Base-by-base conservation (phyloP, 2,113 vertebrate genomes). In the Labeo catla region DNA sequence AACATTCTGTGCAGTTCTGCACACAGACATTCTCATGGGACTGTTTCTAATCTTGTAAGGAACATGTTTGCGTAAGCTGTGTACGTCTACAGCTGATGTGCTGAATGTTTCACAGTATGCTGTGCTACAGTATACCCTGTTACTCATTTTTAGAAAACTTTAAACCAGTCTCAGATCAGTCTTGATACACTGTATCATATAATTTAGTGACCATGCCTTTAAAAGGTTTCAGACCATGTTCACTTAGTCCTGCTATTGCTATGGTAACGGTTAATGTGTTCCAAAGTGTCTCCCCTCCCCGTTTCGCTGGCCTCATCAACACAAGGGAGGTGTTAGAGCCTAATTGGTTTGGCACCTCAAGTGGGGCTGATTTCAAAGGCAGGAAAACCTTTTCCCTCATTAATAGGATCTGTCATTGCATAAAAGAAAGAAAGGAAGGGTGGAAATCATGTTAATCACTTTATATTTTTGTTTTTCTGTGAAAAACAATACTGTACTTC, bases 301-400 rank as follows among this genome's bases (percentile, higher is more conserved):
- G 36, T 45, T 59, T 65, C 66, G 15, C 9, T 54, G 13, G 65
- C 15, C 74, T 78, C 77, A 84, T 84, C 78, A 76, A 74, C 85
- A 50, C 74, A 88, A 78, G 77, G 86, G 73, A 84, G 81, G 89
- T 89, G 87, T 87, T 73, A 89, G 86, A 68, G 90, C 63, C 89
- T 94, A 94, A 95, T 95, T 94, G 92, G 91, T 91, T 93, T 87
- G 78, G 90, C 93, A 94, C 89, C 91, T 88, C 50, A 47, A 87
- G 76, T 80, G 61, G 77, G 76, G 78, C 74, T 52, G 84, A 89
- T 91, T 93, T 93, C 92, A 92, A 93, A 93, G 91, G 91, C 90
- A 93, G 90, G 84, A 72, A 85, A 87, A 88, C 84, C 86, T 90
- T 89, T 87, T 59, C 74, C 81, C 76, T 86, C 91, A 93, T 91